Conservation (phyloP, 2,888 invertebrate genomes). For the Eupithecia subfuscata region DNA sequence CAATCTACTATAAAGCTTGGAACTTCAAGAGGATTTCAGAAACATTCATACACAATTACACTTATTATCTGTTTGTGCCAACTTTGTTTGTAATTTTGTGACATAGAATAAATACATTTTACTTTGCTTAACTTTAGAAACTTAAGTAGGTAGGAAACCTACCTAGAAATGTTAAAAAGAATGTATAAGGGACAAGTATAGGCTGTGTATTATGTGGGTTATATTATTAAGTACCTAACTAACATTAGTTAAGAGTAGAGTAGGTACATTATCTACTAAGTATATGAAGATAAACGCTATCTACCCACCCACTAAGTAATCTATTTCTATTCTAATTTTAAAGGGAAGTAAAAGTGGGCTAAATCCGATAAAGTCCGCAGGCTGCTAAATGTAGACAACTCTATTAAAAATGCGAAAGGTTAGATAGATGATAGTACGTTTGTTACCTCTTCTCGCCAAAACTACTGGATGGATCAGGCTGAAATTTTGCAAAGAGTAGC, state of each 20-base stretch:
- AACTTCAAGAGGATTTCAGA: no score
- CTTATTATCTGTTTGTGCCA: no score
- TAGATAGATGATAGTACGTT: no score
- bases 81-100: background rate
- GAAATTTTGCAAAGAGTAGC: no score
- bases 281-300: background rate
- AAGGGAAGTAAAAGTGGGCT: background rate
- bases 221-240: background rate
- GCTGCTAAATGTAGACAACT: background rate
- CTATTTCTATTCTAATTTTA: background rate
- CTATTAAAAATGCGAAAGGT: background rate
- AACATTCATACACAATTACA: no score
- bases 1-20: no score
- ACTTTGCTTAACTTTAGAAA: background rate
- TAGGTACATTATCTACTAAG: background rate
- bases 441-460: no score
- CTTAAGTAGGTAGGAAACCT: no score
- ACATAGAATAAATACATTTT: background rate
- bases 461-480: no score
- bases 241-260: background rate
- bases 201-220: background rate
- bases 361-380: background rate
- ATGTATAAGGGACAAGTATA: background rate
- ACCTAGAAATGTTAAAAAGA: background rate
- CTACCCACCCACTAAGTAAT: background rate